A percentile compares a stretch with the other conserved stretches of the same genome.
Conservation (phyloP, 2,113 vertebrate species). For the Rattus rattus region DNA sequence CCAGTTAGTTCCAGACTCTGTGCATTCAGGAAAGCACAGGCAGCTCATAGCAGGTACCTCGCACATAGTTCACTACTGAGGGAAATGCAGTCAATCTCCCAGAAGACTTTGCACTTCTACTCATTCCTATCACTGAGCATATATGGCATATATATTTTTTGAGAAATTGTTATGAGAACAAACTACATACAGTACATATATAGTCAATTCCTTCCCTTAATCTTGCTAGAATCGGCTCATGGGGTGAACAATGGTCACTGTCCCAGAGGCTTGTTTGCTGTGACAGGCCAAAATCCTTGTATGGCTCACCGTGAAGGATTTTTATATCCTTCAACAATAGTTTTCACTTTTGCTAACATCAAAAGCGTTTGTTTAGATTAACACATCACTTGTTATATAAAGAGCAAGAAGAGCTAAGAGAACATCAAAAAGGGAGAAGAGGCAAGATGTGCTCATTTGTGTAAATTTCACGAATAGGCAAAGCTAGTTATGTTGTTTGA, state of each 20-base stretch:
- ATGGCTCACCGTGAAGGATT: not conserved
- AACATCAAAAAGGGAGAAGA: not conserved
- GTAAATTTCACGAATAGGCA: not conserved
- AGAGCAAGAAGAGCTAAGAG: not conserved
- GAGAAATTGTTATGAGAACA: constrained; percentile 4
- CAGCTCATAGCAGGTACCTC: not conserved
- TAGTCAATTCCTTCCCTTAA: constrained; percentile 6
- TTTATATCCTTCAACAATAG: not conserved
- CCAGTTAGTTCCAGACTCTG: not conserved
- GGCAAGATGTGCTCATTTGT: not conserved
- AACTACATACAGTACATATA: not conserved
- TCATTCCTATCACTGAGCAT: not conserved
- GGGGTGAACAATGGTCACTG: not conserved
- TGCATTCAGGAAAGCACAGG: not conserved
- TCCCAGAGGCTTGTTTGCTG: not conserved
- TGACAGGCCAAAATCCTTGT: not conserved
- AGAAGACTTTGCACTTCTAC: not conserved
- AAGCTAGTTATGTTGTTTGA: not conserved
- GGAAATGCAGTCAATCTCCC: not conserved
- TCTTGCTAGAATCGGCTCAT: not conserved
- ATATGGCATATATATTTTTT: not conserved
- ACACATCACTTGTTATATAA: not conserved
- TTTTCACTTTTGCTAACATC: not conserved
- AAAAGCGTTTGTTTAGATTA: not conserved
- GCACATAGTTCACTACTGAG: not conserved